Conservation (phyloP, 92 coral and sea anemone genomes). For the Epizoanthus ramosus region DNA sequence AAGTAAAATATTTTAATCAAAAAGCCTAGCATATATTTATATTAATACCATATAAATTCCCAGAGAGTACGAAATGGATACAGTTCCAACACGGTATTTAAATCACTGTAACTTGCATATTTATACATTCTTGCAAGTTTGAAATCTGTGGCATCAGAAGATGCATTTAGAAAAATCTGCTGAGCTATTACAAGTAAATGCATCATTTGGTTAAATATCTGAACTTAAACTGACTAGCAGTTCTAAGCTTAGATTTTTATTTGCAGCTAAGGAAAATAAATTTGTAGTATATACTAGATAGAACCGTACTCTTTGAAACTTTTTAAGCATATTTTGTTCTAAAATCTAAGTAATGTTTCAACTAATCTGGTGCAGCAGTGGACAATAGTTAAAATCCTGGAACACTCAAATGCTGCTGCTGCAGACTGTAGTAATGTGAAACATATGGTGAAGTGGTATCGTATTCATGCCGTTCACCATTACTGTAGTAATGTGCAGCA, state of each 20-base stretch:
- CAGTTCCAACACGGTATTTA: not conserved
- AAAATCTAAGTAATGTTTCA: constrained; percentile 33
- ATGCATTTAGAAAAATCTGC: not conserved
- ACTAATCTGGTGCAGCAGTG: not conserved
- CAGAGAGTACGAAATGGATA: not conserved
- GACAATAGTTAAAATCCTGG: constrained; percentile 71
- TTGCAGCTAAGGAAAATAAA: constrained; percentile 5
- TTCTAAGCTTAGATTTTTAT: not conserved
- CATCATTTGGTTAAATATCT: not conserved
- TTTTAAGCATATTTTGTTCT: constrained; percentile 11
- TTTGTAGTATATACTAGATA: not conserved
- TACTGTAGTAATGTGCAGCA: constrained; percentile 88
- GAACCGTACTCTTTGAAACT: not conserved
- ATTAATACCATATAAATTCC: not conserved
- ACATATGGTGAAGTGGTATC: constrained; percentile 61
- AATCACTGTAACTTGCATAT: not conserved
- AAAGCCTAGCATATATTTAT: constrained; percentile 7
- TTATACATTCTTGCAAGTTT: not conserved
- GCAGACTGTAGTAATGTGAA: constrained; percentile 75
- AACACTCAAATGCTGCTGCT: constrained; percentile 73
- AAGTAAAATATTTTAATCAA: constrained; percentile 11
- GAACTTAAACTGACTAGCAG: not conserved
- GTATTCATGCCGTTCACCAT: constrained; percentile 71
- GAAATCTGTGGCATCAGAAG: not conserved
- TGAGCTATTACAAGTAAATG: not conserved